Percentiles rank a stretch among this genome's conserved stretches.
phyloP scores from a whole-genome alignment of 1,140 invertebrate species.

The Apis laboriosa region DNA sequence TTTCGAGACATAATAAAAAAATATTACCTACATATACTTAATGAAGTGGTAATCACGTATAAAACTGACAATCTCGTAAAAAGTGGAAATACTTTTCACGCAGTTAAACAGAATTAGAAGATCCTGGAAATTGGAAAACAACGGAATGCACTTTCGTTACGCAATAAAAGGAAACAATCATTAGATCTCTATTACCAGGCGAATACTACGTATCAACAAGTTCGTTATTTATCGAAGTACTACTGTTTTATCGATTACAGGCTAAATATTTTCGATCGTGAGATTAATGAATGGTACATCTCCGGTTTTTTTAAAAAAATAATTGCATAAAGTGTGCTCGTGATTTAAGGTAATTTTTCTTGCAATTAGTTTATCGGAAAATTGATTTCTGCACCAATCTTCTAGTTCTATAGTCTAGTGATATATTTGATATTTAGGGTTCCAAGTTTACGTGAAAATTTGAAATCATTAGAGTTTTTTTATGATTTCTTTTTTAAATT shows the following conservation, averaged over 20 bases:
- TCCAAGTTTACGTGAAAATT: too few relatives aligned
- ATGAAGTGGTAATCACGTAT: too few relatives aligned
- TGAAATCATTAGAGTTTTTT: too few relatives aligned
- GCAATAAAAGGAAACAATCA: conserved; percentile 10
- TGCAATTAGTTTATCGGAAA: not conserved
- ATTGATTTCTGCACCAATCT: too few relatives aligned
- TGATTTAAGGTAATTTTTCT: not conserved
- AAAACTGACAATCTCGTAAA: not conserved
- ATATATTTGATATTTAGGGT: too few relatives aligned
- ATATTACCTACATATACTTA: too few relatives aligned
- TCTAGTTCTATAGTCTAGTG: too few relatives aligned
- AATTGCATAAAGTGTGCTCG: not conserved
- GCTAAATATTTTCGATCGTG: not conserved
- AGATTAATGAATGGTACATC: conserved; percentile 6
- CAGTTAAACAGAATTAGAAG: not conserved
- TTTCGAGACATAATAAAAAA: too few relatives aligned
- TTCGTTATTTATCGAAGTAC: conserved; percentile 32
- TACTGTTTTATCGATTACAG: conserved; percentile 19
- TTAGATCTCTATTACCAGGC: not conserved
- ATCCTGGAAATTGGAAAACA: not conserved
- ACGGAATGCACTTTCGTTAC: conserved; percentile 7
- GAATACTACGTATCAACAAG: conserved; percentile 5
- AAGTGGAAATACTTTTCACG: not conserved
- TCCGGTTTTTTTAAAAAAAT: not conserved
- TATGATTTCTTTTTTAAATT: too few relatives aligned